Percentiles rank a stretch among this genome's conserved stretches.
These are phyloP conservation scores for Beaufortia kweichowensis DNA, from an alignment of 2,113 vertebrate genomes.

Conservation along the genomic window DNA sequence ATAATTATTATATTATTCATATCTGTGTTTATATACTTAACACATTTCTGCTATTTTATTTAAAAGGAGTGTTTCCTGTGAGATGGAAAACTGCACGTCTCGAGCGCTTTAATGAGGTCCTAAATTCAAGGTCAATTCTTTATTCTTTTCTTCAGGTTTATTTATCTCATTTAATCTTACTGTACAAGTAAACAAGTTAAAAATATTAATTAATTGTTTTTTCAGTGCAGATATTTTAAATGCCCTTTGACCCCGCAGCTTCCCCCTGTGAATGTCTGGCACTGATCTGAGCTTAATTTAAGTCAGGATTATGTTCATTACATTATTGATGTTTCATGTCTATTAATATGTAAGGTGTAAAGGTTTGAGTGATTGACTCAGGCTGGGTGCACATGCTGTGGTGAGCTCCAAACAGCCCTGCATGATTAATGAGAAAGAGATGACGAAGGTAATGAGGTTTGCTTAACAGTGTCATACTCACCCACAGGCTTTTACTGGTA, in stretches of 20 bases:
- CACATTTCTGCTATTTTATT: too few species aligned
- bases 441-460: conserved; percentile 60
- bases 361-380: conserved; percentile 43
- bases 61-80: too few species aligned
- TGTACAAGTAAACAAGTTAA: too few species aligned
- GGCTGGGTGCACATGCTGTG: conserved; percentile 48
- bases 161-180: too few species aligned
- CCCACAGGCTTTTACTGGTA: conserved; percentile 33
- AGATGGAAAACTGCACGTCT: too few species aligned
- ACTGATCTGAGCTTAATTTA: conserved; percentile 1
- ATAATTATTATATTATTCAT: too few species aligned
- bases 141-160: too few species aligned
- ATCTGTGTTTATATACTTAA: too few species aligned
- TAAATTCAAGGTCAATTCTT: too few species aligned
- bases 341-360: conserved; percentile 47
- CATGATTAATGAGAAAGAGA: conserved; percentile 58
- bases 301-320: conserved; percentile 4
- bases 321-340: conserved; percentile 26
- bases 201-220: too few species aligned
- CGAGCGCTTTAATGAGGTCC: too few species aligned
- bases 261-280: neutral
- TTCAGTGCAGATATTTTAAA: neutral
- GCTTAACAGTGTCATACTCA: conserved; percentile 51
- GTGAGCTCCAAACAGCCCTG: conserved; percentile 45
- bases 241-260: neutral